phyloP scores from a whole-genome alignment of 1,140 invertebrate genomes.

The Drosophila repletoides region DNA sequence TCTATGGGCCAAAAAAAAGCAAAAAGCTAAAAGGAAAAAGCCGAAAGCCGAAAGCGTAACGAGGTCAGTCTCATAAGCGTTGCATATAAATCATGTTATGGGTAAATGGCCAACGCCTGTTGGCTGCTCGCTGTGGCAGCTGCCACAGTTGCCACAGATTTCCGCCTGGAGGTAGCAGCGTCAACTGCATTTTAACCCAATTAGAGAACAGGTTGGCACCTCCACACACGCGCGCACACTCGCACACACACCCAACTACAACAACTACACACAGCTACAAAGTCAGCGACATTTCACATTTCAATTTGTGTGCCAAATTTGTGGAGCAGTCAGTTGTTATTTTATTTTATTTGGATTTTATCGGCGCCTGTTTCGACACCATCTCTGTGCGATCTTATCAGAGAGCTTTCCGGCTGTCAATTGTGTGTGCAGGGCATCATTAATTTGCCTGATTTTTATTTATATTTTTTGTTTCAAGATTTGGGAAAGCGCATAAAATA shows the following conservation, averaged over 20 bases:
- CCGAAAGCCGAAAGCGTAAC: no score
- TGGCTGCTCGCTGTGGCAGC: conserved; percentile 10
- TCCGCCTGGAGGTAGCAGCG: conserved; percentile 54
- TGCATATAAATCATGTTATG: conserved; percentile 62
- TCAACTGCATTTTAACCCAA: conserved; percentile 74
- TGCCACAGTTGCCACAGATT: conserved; percentile 51
- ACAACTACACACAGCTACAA: no score
- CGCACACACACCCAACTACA: conserved; percentile 11
- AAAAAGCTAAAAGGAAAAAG: no score
- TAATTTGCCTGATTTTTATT: conserved; percentile 26
- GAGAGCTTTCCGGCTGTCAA: conserved; percentile 33
- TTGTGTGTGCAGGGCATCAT: conserved; percentile 43
- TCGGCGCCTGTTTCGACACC: conserved; percentile 43
- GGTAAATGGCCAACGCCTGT: conserved; percentile 64
- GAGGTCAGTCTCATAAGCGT: conserved; percentile 52
- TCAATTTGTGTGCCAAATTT: conserved; percentile 63
- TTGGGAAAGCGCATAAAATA: conserved; percentile 49
- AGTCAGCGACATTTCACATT: conserved; percentile 48
- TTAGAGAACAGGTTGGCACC: conserved; percentile 76
- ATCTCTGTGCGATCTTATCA: conserved; percentile 40
- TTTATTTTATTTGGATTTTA: conserved; percentile 25
- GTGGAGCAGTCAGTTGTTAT: conserved; percentile 47
- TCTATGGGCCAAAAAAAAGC: not conserved
- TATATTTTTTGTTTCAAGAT: conserved; percentile 1
- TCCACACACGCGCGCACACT: conserved; percentile 30